Base-by-base conservation (phyloP, 2,888 invertebrate genomes). In the Caenorhabditis macrosperma region DNA sequence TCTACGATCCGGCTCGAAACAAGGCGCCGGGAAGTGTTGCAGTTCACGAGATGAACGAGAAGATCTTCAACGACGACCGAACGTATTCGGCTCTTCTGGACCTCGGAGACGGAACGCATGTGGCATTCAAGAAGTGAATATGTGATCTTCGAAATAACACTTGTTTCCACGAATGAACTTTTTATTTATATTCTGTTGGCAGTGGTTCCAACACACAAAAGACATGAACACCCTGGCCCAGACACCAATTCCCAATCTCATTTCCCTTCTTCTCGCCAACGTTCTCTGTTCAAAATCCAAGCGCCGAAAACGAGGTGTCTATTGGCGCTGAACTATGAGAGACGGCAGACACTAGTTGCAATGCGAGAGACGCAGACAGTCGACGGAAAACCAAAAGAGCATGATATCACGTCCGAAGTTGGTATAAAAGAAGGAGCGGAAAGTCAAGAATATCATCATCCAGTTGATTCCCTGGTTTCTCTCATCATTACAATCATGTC, bases 61-160 rank as follows among this genome's bases (percentile, higher is more conserved):
- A 33, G 3, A 76, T 80, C 60, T 80, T 26, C 75, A 9, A 76
- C n/a, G 90, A 90, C 55, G 55, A 78, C 7, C 79, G 90, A 6
- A 85, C 89, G 17, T 67, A 85, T 57, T 80, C 86, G 26, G 85
- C 85, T 10, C 83, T 90, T 67, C 61, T 90, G 38, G 86, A 86
- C 22, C 77, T 88, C 20, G 90, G 87, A 1, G 90, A 90, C 64
- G 90, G 90, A 7, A 67, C 89, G 33, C 85, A 88, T 30, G 69
- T 90, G 0, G 83, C 83, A 44, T 84, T 86, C 77, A 86, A 86
- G 50, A 82, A 78, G 22, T 84, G 44, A 84, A 57, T 35, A 10
- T 9, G 15, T 38, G 15, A 38, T 38, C 7, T 9, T 44, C 44
- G n/a, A 17, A 44, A 44, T 44, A 44, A 44, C n/a, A 17, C n/a